Evolutionary conservation across 2,888 invertebrate genomes (phyloP).

Genomic region (Taenaris catops): DNA sequence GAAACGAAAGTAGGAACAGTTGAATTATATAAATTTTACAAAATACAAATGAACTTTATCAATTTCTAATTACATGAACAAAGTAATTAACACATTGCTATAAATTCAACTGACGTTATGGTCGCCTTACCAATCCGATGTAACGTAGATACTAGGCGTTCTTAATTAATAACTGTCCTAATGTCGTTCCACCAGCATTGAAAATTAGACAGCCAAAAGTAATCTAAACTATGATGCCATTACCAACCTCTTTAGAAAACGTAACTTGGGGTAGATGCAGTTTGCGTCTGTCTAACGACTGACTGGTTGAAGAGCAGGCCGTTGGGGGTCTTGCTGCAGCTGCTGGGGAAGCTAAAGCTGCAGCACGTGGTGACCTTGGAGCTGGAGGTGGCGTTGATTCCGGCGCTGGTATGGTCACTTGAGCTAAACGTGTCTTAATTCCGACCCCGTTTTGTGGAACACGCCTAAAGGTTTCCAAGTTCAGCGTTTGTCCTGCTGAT

Average conservation of each 20-base stretch:
- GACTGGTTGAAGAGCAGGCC: slow-evolving; percentile 84
- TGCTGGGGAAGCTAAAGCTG: slow-evolving; percentile 57
- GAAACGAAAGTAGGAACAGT: slow-evolving; percentile 7
- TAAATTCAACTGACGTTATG: no score
- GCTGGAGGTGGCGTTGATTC: slow-evolving; percentile 65
- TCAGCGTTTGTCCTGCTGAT: slow-evolving; percentile 84
- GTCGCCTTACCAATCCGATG: no score
- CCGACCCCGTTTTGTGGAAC: slow-evolving; percentile 66
- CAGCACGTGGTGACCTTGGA: slow-evolving; percentile 57
- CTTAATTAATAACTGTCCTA: no score
- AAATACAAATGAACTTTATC: no score
- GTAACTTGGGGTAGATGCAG: slow-evolving; percentile 90
- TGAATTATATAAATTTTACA: no score
- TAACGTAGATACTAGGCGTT: no score
- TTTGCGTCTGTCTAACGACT: slow-evolving; percentile 81
- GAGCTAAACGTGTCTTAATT: slow-evolving; percentile 41
- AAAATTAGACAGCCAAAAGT: slow-evolving; percentile 9
- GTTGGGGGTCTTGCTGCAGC: slow-evolving; percentile 81
- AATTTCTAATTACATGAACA: no score
- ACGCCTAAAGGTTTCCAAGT: slow-evolving; percentile 85
- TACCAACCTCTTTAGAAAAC: slow-evolving; percentile 95
- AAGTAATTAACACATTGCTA: no score
- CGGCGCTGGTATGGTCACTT: slow-evolving; percentile 46
- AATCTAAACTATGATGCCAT: slow-evolving; percentile 88
- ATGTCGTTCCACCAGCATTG: slow-evolving; percentile 9